Conservation (phyloP, 2,888 invertebrate genomes). For the Dryobotodes eremita region DNA sequence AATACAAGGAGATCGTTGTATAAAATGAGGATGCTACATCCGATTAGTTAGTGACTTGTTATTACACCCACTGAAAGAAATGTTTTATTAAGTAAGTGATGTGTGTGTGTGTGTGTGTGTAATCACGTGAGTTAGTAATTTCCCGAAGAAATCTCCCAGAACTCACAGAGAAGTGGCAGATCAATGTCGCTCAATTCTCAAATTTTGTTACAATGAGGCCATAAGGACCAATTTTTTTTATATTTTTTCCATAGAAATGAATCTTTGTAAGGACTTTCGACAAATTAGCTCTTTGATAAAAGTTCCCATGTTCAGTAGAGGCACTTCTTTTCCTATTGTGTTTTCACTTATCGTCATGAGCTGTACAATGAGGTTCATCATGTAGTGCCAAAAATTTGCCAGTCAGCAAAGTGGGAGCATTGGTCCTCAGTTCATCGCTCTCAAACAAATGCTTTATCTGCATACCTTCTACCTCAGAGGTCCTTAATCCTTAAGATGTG, state of each 20-base stretch:
- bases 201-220: not conserved
- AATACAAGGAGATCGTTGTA: not conserved
- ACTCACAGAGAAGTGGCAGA: not conserved
- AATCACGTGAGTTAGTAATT: not conserved
- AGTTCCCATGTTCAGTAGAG: not conserved
- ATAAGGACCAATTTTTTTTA: not conserved
- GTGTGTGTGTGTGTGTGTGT: too few relatives aligned
- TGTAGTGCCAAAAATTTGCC: not conserved
- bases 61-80: slow-evolving; percentile 4
- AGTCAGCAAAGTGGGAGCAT: not conserved
- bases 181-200: not conserved
- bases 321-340: too few relatives aligned
- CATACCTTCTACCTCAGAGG: slow-evolving; percentile 51
- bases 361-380: not conserved
- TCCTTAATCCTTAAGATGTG: slow-evolving; percentile 57
- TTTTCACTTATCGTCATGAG: not conserved
- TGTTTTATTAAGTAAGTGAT: not conserved
- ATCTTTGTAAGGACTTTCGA: not conserved
- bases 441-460: slow-evolving; percentile 27
- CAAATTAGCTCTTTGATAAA: not conserved
- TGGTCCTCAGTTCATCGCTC: slow-evolving; percentile 22
- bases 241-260: not conserved
- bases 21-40: not conserved
- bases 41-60: not conserved
- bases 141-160: not conserved